Base-by-base conservation (phyloP, 2,888 invertebrate species). In the Neoitamus cyanurus region DNA sequence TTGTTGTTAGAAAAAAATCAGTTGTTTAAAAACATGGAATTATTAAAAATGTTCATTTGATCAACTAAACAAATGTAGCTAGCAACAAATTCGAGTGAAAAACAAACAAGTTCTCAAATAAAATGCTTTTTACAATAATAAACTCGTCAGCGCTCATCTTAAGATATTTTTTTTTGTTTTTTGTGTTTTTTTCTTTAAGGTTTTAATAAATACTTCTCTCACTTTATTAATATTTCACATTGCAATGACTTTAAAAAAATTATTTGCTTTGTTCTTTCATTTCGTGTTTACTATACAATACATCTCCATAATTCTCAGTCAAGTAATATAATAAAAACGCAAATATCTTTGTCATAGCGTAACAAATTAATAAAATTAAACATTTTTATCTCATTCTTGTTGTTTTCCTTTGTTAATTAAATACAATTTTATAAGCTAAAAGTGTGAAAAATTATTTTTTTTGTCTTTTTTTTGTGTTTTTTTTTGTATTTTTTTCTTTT, bases 31-130 rank as follows among this genome's bases (percentile, higher is more conserved):
- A 83, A 69, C 83, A 83, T 70, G 42, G 37, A 83, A 83, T 80
- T 82, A 82, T 82, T 82, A 82, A 82, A 82, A 82, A 82, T 30
- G 36, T 78, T 82, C 68, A 69, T 48, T 73, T 36, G 36, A 58
- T 58, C 48, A 83, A 83, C 73, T 83, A 83, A 83, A 73, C 20
- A 34, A 28, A 83, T 82, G 68, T 73, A 83, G 83, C 83, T 83
- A 72, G 83, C 83, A 83, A 83, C 73, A 83, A 83, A 83, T 72
- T 83, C n/a, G 37, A 83, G 73, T 83, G 73, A 83, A 83, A 73
- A 73, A 83, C 31, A 73, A 58, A 83, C 36, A 68, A 30, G 37
- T 28, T 34, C 25, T 68, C 20, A 80, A 58, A 34, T 80, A 34
- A 80, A 80, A 80, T 58, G 25, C 34, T 82, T 69, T 75, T 34